Percentiles rank a stretch among this genome's conserved stretches.
Conservation (phyloP, 2,797 vertebrate genomes). For the Syndactyla subalaris region DNA sequence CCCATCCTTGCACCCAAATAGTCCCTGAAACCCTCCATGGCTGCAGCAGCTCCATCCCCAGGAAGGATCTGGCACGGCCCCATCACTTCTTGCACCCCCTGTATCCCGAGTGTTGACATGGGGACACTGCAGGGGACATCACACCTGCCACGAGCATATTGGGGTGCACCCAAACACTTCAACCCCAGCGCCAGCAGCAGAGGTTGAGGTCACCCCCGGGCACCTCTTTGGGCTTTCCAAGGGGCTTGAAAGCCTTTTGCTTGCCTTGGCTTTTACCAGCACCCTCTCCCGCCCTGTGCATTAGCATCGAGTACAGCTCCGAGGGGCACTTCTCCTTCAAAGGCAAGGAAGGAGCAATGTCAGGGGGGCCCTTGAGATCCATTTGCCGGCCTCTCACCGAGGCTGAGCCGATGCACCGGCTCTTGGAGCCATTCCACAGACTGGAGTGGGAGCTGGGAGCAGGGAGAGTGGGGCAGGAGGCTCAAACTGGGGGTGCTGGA, state of each 20-base stretch:
- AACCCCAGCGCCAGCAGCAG: fast-evolving
- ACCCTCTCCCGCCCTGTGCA: background rate
- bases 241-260: background rate
- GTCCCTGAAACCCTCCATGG: background rate
- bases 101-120: fast-evolving
- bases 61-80: background rate
- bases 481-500: background rate
- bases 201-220: background rate
- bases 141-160: background rate
- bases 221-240: background rate
- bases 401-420: background rate
- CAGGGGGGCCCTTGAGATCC: constrained; percentile 44
- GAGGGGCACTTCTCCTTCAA: background rate
- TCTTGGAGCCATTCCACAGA: background rate
- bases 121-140: background rate
- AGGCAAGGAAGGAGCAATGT: constrained; percentile 5
- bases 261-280: constrained; percentile 48
- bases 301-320: background rate
- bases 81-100: background rate
- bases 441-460: fast-evolving
- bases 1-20: background rate
- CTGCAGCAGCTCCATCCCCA: background rate
- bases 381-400: background rate
- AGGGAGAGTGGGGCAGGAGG: fast-evolving
- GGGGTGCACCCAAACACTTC: background rate